Evolutionary conservation across 2,113 vertebrate species (phyloP).

Genomic region (Glaucidium brasilianum): DNA sequence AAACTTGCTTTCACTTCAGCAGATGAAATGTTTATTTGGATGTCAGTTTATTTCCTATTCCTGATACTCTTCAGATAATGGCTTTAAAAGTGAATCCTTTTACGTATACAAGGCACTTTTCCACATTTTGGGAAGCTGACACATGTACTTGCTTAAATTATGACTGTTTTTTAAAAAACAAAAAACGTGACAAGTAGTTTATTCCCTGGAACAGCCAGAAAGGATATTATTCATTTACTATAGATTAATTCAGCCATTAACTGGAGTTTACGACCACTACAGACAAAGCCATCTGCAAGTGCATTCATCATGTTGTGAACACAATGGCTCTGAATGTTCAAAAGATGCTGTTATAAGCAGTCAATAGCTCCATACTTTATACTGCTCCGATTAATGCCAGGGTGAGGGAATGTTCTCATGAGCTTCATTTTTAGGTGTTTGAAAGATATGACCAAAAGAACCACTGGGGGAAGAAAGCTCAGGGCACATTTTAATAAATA

Average conservation of each 20-base stretch:
- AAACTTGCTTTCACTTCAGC: background rate
- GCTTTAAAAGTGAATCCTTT: background rate
- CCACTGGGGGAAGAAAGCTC: fast-evolving
- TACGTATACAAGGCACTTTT: background rate
- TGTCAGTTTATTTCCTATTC: background rate
- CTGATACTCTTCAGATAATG: background rate
- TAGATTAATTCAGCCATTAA: constrained; percentile 51
- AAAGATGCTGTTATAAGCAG: constrained; percentile 46
- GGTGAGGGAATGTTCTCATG: background rate
- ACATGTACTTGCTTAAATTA: background rate
- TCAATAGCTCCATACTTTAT: constrained; percentile 5
- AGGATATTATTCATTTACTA: constrained; percentile 40
- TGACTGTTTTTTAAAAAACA: background rate
- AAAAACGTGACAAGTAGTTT: background rate
- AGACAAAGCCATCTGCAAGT: constrained; percentile 43
- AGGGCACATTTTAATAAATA: background rate
- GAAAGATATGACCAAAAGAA: background rate
- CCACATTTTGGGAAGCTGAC: constrained; percentile 4
- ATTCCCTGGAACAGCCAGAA: background rate
- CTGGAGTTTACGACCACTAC: constrained; percentile 41
- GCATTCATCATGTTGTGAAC: constrained; percentile 41
- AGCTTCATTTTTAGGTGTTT: background rate
- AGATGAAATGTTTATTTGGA: background rate
- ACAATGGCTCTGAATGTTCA: constrained; percentile 9
- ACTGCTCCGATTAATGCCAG: background rate